Evolutionary conservation across 2,113 vertebrate species (phyloP).

Genomic region (Hyperopisus bebe): DNA sequence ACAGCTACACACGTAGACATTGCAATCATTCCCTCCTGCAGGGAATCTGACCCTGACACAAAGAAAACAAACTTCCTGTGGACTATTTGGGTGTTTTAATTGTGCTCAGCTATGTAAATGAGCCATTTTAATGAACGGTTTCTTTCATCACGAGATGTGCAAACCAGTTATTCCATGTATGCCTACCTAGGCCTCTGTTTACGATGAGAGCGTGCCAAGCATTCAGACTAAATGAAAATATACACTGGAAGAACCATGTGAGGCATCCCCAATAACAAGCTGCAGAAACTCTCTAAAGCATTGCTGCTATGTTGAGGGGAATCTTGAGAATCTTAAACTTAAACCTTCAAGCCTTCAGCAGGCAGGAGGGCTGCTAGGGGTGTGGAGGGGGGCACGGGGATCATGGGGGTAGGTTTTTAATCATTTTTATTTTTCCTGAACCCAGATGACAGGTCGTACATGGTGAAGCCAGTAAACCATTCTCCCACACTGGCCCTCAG

Average conservation of each 20-base stretch:
- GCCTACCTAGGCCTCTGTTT: slow-evolving; percentile 83
- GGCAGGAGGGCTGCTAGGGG: slow-evolving; percentile 29
- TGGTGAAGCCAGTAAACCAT: slow-evolving; percentile 25
- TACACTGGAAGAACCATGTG: slow-evolving; percentile 73
- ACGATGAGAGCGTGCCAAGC: slow-evolving; percentile 77
- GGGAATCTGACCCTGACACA: neutral
- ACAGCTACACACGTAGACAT: neutral
- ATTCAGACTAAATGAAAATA: slow-evolving; percentile 95
- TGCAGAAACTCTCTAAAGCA: slow-evolving; percentile 78
- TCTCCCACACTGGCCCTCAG: slow-evolving; percentile 9
- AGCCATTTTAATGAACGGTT: slow-evolving; percentile 77
- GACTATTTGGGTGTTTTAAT: slow-evolving; percentile 15
- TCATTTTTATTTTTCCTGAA: slow-evolving; percentile 45
- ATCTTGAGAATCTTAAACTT: slow-evolving; percentile 85
- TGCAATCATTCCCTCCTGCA: neutral
- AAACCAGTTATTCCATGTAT: slow-evolving; percentile 70
- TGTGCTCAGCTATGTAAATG: slow-evolving; percentile 57
- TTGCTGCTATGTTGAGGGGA: slow-evolving; percentile 82
- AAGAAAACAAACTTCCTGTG: neutral
- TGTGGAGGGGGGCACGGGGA: slow-evolving; percentile 21
- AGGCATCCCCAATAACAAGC: slow-evolving; percentile 94
- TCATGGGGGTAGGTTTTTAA: slow-evolving; percentile 37
- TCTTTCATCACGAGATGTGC: slow-evolving; percentile 70
- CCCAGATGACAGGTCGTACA: slow-evolving; percentile 40
- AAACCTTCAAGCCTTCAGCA: slow-evolving; percentile 58